phyloP scores from a whole-genome alignment of 2,113 vertebrate genomes.

The Calcarius ornatus region DNA sequence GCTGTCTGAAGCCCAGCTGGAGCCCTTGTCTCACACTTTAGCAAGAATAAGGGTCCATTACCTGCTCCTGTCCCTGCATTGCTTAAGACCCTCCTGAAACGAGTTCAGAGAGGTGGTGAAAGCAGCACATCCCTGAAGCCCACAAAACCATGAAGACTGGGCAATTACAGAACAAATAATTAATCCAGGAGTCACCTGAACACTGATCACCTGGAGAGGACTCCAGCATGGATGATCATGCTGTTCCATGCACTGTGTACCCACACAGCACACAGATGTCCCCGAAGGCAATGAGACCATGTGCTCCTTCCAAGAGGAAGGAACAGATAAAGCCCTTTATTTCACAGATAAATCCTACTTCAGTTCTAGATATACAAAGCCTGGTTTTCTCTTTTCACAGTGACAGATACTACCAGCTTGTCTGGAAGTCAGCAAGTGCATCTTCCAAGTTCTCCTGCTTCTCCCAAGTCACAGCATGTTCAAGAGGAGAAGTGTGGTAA shows the following conservation, averaged over 20 bases:
- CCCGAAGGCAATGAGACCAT: neutral
- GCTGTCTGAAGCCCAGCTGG: neutral
- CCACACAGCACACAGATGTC: neutral
- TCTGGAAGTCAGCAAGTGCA: neutral
- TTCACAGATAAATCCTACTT: neutral
- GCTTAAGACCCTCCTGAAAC: neutral
- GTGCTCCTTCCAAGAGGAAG: neutral
- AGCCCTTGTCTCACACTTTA: neutral
- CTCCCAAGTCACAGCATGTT: neutral
- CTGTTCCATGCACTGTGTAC: neutral
- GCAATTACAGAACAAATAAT: neutral
- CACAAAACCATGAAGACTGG: neutral
- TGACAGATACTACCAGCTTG: neutral
- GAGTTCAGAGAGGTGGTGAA: neutral
- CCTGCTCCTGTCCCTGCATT: neutral
- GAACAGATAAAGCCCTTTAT: neutral
- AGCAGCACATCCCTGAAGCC: neutral
- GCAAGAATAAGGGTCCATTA: neutral
- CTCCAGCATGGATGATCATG: neutral
- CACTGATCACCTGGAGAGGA: neutral
- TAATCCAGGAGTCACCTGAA: neutral
- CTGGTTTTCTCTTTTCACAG: neutral
- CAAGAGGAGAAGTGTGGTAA: neutral
- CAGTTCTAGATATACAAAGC: neutral
- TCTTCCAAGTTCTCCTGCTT: neutral